Conservation (phyloP, 2,113 vertebrate genomes). For the Chrysemys picta region DNA sequence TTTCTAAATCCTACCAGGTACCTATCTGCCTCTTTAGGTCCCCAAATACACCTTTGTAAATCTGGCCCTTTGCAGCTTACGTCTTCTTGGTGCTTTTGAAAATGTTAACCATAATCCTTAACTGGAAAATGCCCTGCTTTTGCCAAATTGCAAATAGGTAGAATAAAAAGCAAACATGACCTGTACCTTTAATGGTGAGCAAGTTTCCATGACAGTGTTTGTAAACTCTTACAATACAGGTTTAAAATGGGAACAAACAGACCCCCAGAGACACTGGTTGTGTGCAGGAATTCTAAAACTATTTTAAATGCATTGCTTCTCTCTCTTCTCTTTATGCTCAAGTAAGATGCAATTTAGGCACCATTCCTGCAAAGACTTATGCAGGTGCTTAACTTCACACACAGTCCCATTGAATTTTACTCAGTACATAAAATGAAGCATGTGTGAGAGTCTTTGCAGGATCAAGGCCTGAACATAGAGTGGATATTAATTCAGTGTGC, state of each 20-base stretch:
- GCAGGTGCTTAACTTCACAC: neutral
- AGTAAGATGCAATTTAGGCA: neutral
- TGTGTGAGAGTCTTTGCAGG: constrained; percentile 22
- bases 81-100: neutral
- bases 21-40: neutral
- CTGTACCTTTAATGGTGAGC: neutral
- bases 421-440: constrained; percentile 2
- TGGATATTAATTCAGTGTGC: neutral
- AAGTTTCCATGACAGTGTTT: neutral
- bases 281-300: neutral
- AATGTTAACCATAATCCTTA: neutral
- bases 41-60: neutral
- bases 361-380: neutral
- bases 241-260: neutral
- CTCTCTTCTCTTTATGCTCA: neutral
- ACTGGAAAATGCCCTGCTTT: neutral
- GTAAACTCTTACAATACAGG: neutral
- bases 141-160: neutral
- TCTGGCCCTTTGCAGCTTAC: neutral
- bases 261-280: neutral
- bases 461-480: neutral
- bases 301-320: neutral
- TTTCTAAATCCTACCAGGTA: neutral
- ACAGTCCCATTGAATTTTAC: neutral
- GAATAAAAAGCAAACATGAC: neutral